These are phyloP conservation scores for Brachyistius frenatus DNA, from an alignment of 2,113 vertebrate genomes.

Conservation along the genomic window DNA sequence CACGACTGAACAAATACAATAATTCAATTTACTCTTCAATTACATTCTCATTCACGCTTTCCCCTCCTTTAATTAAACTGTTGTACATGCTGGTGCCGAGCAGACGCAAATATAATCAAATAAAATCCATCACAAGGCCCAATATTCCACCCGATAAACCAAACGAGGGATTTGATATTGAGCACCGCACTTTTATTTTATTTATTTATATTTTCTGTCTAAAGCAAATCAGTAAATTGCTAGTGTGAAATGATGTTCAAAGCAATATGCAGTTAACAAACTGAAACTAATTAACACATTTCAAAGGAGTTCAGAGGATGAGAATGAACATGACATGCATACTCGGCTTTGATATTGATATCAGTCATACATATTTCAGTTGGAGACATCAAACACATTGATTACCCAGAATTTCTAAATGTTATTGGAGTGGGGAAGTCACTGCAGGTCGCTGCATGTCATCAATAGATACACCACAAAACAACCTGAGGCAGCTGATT, in stretches of 20 bases:
- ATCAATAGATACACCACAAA: slow-evolving; percentile 17
- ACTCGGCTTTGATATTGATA: slow-evolving; percentile 52
- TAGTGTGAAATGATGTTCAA: slow-evolving; percentile 72
- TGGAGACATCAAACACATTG: slow-evolving; percentile 38
- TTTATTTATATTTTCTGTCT: slow-evolving; percentile 6
- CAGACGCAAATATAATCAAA: slow-evolving; percentile 75
- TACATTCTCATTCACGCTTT: slow-evolving; percentile 67
- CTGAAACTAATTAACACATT: slow-evolving; percentile 67
- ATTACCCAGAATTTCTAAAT: slow-evolving; percentile 44
- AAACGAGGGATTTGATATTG: slow-evolving; percentile 59
- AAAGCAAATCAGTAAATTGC: slow-evolving; percentile 70
- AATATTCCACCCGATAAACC: slow-evolving; percentile 72
- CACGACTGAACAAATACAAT: slow-evolving; percentile 78
- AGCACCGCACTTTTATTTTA: slow-evolving; percentile 33
- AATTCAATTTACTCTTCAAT: slow-evolving; percentile 82
- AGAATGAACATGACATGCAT: slow-evolving; percentile 59
- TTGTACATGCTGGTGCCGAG: slow-evolving; percentile 60
- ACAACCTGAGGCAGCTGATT: slow-evolving; percentile 27
- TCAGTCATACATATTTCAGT: slow-evolving; percentile 39
- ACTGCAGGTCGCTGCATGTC: slow-evolving; percentile 9
- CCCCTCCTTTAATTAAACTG: slow-evolving; percentile 80
- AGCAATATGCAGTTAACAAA: slow-evolving; percentile 65
- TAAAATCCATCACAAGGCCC: slow-evolving; percentile 71
- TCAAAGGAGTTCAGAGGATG: slow-evolving; percentile 52
- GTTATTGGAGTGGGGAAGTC: slow-evolving; percentile 7